Base-by-base conservation (phyloP, 2,113 vertebrate genomes). In the Hucho hucho region DNA sequence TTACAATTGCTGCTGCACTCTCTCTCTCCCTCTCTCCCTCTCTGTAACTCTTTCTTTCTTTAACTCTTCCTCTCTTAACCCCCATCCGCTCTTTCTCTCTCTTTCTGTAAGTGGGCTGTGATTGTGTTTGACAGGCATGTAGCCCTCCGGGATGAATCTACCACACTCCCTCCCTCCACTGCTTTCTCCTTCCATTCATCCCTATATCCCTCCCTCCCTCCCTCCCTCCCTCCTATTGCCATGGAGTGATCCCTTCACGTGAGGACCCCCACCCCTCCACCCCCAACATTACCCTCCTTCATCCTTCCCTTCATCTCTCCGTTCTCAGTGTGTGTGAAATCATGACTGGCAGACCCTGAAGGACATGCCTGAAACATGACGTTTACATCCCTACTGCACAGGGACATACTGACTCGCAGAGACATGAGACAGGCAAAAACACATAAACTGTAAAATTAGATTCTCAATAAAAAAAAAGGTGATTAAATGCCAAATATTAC, bases 351-450 rank as follows among this genome's bases (percentile, higher is more conserved):
- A 76, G 64, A 74, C 77, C 79, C 78, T 25, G 24, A 6, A 56
- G 81, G 61, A 71, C 70, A 79, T 28, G 68, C 49, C 46, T 32
- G 46, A 68, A 75, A 76, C 73, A 72, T 53, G 75, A 76, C 80
- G 68, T 78, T 79, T 77, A 77, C 74, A 49, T 12, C 47, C 77
- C 43, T 81, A 47, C 69, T 74, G 4, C n/a, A 70, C 69, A 70
- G 24, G 69, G 26, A 22, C 20, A 1, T 6, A 32, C 49, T 53
- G 49, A 64, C 25, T 78, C 12, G 64, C 22, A 63, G 6, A n/a
- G 47, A 67, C 67, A 68, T 28, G 28, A 64, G 28, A 68, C 66
- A 68, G 18, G 20, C 18, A n/a, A 47, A 67, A 7, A 29, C 24
- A 65, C 3, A 65, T 18, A 65, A 1, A 32, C 32, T 32, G 5